phyloP scores from a whole-genome alignment of 2,797 vertebrate species.

The Crenuchus spilurus region DNA sequence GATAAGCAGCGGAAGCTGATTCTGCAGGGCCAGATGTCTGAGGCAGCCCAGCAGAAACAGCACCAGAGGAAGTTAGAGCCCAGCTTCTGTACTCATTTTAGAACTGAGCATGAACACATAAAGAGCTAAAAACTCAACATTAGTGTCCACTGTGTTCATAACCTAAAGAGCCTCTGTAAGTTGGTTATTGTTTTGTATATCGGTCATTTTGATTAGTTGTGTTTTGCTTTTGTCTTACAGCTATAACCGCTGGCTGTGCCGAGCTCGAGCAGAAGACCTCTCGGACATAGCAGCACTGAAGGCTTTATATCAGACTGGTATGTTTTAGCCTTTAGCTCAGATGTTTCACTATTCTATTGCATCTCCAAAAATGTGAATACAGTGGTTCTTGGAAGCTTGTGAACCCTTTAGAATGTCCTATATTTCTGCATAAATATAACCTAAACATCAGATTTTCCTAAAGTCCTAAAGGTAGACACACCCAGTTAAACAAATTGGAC shows the following conservation, averaged over 20 bases:
- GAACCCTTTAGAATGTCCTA: too few species aligned
- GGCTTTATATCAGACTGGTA: slow-evolving; percentile 96
- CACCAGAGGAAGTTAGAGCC: slow-evolving; percentile 94
- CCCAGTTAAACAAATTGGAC: too few species aligned
- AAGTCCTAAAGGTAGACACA: too few species aligned
- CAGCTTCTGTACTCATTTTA: background rate
- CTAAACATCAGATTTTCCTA: too few species aligned
- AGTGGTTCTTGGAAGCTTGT: too few species aligned
- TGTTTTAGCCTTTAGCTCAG: slow-evolving; percentile 46
- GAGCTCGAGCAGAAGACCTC: slow-evolving; percentile 93
- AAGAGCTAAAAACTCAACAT: background rate
- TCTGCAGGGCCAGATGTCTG: slow-evolving; percentile 93
- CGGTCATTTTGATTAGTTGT: background rate
- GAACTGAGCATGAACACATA: background rate
- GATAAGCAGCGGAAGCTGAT: slow-evolving; percentile 94
- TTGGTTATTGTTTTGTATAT: background rate
- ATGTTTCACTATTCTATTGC: background rate
- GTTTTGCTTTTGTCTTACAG: slow-evolving; percentile 67
- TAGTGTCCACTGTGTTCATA: too few species aligned
- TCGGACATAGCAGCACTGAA: slow-evolving; percentile 96
- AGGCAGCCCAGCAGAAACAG: slow-evolving; percentile 91
- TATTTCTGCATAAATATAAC: too few species aligned
- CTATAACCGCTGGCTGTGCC: slow-evolving; percentile 95
- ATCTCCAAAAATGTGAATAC: too few species aligned
- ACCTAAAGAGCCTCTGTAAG: too few species aligned